phyloP scores from a whole-genome alignment of 1,140 invertebrate genomes.

The Lordiphosa mommai region DNA sequence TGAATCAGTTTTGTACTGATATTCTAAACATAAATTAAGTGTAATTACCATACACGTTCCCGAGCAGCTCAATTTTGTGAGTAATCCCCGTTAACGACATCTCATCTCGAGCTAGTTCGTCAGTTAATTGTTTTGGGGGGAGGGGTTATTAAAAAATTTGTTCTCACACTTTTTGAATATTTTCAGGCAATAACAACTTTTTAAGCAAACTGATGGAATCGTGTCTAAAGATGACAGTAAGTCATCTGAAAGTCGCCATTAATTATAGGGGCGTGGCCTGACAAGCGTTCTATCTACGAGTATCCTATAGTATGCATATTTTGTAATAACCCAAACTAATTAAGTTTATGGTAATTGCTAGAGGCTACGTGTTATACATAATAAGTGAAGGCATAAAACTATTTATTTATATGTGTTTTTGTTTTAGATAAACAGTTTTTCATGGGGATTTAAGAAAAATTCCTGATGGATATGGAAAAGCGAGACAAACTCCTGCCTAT shows the following conservation, averaged over 20 bases:
- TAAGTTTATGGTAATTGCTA: conserved; percentile 39
- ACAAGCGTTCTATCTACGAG: conserved; percentile 17
- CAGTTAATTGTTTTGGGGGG: conserved; percentile 47
- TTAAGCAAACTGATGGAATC: conserved; percentile 25
- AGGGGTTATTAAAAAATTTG: conserved; percentile 52
- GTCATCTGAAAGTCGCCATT: conserved; percentile 68
- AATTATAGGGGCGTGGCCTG: conserved; percentile 42
- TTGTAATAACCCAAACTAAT: conserved; percentile 33
- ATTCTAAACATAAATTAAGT: conserved; percentile 60
- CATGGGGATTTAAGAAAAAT: no score
- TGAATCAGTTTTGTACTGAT: conserved; percentile 36
- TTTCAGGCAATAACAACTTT: conserved; percentile 18
- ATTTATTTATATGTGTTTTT: not conserved
- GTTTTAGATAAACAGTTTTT: not conserved
- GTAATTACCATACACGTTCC: conserved; percentile 39
- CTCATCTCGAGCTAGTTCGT: conserved; percentile 42
- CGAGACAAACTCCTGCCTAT: no score
- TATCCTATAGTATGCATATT: conserved; percentile 8
- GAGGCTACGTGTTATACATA: conserved; percentile 29
- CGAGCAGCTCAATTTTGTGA: not conserved
- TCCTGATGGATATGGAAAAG: no score
- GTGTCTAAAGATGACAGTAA: conserved; percentile 56
- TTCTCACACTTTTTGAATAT: conserved; percentile 61
- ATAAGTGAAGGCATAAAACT: conserved; percentile 9
- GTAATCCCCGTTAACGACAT: conserved; percentile 41